These are phyloP conservation scores for Stenichneumon culpator DNA, from an alignment of 2,888 invertebrate species.

Conservation along the genomic window DNA sequence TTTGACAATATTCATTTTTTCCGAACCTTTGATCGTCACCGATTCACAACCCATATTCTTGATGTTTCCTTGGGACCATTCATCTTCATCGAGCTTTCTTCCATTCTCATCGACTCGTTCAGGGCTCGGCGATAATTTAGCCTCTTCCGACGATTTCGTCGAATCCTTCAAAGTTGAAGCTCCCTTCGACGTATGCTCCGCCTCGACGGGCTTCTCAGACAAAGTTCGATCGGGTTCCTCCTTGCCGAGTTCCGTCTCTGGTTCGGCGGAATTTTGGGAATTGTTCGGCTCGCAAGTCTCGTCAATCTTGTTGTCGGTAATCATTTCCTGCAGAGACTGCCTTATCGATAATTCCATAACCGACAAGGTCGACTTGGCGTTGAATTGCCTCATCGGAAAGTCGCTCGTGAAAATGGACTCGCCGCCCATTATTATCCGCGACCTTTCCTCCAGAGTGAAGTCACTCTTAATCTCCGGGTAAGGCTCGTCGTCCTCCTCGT, in stretches of 20 bases:
- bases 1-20: neutral
- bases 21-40: neutral
- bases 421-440: constrained; percentile 79
- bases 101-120: neutral
- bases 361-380: constrained; percentile 76
- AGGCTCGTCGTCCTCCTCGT: constrained; percentile 82
- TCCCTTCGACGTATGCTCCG: too few species aligned
- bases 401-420: constrained; percentile 69
- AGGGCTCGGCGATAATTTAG: neutral
- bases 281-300: constrained; percentile 40
- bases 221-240: neutral
- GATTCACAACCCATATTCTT: neutral
- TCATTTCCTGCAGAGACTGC: constrained; percentile 78
- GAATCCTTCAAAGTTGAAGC: neutral
- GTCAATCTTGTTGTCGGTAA: constrained; percentile 73
- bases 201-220: neutral
- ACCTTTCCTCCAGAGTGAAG: constrained; percentile 79
- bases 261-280: constrained; percentile 15
- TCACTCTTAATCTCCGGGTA: constrained; percentile 79
- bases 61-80: neutral
- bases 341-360: constrained; percentile 79
- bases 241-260: neutral
- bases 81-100: neutral
- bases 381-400: constrained; percentile 59
- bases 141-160: neutral